Percentiles rank a stretch among this genome's conserved stretches.
Evolutionary conservation across 2,797 vertebrate species (phyloP).

Genomic region (Podarcis siculus): DNA sequence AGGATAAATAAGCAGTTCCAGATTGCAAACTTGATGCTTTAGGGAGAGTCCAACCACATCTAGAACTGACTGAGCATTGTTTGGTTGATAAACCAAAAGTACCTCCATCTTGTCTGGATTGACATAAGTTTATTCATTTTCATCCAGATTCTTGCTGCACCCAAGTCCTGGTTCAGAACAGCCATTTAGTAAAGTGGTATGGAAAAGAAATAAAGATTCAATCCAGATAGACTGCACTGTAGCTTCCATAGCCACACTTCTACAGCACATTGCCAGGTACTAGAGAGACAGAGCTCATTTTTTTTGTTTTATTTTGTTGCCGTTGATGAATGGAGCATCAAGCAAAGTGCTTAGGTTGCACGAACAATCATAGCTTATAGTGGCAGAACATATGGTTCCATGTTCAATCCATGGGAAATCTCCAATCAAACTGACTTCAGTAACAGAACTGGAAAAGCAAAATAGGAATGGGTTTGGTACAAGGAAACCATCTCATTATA

Average conservation of each 20-base stretch:
- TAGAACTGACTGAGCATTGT: no score
- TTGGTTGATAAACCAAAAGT: no score
- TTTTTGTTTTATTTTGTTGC: no score
- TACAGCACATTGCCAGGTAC: background rate
- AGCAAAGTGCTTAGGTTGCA: no score
- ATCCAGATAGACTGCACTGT: background rate
- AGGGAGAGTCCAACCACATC: no score
- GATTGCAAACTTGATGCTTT: no score
- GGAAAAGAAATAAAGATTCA: background rate
- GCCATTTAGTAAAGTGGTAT: background rate
- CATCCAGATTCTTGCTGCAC: no score
- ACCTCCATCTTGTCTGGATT: no score
- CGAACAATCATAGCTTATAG: no score
- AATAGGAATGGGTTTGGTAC: background rate
- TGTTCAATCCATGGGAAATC: background rate
- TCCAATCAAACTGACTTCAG: background rate
- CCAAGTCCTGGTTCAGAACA: no score
- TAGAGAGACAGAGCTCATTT: background rate
- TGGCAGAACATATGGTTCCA: background rate
- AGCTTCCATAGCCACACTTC: background rate
- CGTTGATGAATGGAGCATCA: background rate
- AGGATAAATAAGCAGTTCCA: no score
- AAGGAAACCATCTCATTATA: background rate
- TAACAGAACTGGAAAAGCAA: background rate
- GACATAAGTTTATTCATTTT: no score